These are phyloP conservation scores for Dryobota labecula DNA, from an alignment of 2,888 invertebrate species.

Conservation along the genomic window DNA sequence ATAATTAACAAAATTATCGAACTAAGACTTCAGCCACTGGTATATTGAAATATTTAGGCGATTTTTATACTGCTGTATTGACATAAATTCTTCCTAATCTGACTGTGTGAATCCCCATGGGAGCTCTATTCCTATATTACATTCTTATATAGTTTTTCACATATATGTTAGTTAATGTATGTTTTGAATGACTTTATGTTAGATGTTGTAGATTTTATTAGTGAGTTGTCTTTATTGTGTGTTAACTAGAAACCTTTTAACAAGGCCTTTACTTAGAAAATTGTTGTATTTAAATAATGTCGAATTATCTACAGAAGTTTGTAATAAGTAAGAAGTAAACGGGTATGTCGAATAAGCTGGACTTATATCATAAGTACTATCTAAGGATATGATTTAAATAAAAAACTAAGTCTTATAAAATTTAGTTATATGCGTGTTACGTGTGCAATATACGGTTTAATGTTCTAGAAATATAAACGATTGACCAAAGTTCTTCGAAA, in stretches of 20 bases:
- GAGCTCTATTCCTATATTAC: conserved; percentile 56
- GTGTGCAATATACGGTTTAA: conserved; percentile 46
- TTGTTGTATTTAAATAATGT: conserved; percentile 54
- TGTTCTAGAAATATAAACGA: conserved; percentile 37
- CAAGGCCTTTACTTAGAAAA: conserved; percentile 53
- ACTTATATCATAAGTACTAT: conserved; percentile 34
- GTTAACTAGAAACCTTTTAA: conserved; percentile 35
- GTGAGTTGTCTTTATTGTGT: conserved; percentile 53
- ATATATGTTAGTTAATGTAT: conserved; percentile 46
- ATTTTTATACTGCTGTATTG: conserved; percentile 37
- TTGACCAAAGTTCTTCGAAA: conserved; percentile 47
- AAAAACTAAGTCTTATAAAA: conserved; percentile 43
- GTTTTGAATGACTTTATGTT: conserved; percentile 57
- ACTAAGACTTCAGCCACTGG: conserved; percentile 41
- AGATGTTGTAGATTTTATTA: conserved; percentile 48
- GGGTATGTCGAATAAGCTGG: conserved; percentile 57
- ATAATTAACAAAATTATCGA: conserved; percentile 34
- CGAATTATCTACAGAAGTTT: conserved; percentile 48
- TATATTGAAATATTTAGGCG: conserved; percentile 29
- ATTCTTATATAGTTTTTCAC: conserved; percentile 45
- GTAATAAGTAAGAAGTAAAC: conserved; percentile 48
- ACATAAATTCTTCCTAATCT: conserved; percentile 31
- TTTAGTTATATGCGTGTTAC: conserved; percentile 51
- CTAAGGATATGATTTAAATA: conserved; percentile 41
- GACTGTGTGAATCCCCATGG: conserved; percentile 34